These are phyloP conservation scores for Aphaenogaster ashmeadi DNA, from an alignment of 1,140 invertebrate species.

Conservation along the genomic window DNA sequence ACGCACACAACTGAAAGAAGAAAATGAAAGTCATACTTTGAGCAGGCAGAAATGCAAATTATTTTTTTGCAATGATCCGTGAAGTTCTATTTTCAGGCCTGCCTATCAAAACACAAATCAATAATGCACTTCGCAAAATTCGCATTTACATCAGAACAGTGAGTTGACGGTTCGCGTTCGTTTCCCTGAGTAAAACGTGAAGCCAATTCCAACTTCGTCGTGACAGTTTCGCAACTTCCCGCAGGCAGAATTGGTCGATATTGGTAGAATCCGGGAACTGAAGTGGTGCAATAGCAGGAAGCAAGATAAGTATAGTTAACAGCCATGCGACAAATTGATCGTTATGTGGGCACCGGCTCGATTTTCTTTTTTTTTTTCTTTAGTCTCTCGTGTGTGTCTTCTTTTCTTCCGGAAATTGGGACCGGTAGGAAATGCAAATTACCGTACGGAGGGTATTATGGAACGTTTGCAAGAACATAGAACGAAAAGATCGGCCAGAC, in stretches of 20 bases:
- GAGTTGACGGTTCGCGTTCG: not conserved
- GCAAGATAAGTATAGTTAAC: slow-evolving; percentile 63
- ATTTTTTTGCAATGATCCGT: not conserved
- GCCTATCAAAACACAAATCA: slow-evolving; percentile 2
- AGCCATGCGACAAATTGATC: slow-evolving; percentile 67
- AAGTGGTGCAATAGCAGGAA: slow-evolving; percentile 71
- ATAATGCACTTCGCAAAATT: slow-evolving; percentile 31
- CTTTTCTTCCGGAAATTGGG: slow-evolving; percentile 20
- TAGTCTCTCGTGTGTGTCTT: slow-evolving; percentile 20
- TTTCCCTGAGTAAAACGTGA: slow-evolving; percentile 44
- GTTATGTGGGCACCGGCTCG: slow-evolving; percentile 24
- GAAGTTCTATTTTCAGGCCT: not conserved
- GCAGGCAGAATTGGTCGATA: slow-evolving; percentile 73
- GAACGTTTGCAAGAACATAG: slow-evolving; percentile 46
- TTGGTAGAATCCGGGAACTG: slow-evolving; percentile 69
- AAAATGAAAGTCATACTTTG: slow-evolving; percentile 10
- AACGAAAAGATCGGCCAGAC: slow-evolving; percentile 38
- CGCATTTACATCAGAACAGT: slow-evolving; percentile 1
- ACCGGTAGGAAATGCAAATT: slow-evolving; percentile 22
- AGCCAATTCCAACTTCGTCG: slow-evolving; percentile 45
- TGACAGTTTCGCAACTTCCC: slow-evolving; percentile 45
- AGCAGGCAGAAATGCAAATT: slow-evolving; percentile 23
- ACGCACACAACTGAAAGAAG: slow-evolving; percentile 3
- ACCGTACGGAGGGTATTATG: slow-evolving; percentile 1
- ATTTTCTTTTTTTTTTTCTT: not conserved